Base-by-base conservation (phyloP, 2,797 vertebrate species). In the Gadopsis bispinosus region DNA sequence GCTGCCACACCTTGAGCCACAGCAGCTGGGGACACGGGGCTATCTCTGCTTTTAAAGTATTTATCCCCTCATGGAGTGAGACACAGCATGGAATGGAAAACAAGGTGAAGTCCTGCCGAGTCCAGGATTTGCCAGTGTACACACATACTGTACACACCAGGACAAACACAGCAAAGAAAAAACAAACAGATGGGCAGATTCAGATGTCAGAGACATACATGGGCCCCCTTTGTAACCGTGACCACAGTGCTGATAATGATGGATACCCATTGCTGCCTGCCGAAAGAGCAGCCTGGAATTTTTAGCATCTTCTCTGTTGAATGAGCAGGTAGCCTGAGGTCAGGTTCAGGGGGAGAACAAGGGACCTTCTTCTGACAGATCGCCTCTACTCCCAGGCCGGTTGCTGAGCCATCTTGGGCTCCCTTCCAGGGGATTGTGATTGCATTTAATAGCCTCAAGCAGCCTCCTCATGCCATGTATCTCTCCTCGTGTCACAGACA, bases 1-100 rank as follows among this genome's bases (percentile, higher is more conserved):
- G 67, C 75, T 47, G 68, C 58, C 41, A 60, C 73, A 84, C 78
- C 67, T 88, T 61, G 20, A 80, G 78, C 22, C 75, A 53, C 65
- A 61, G 75, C 75, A 75, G 75, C 54, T n/a, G 64, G 77, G 84
- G 83, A 83, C 69, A 43, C 58, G 19, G 77, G 74, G 77, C 73
- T 87, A 85, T 81, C 83, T 89, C 67, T 68, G 87, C 91, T 93
- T 84, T 87, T 94, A 80, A 92, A 94, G 94, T 93, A 94, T 94
- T 92, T 89, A 94, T 91, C 84, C 68, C 63, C 74, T 87, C 87
- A 59, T 88, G 88, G 87, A 73, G 60, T 39, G 87, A 80, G 80
- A 73, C 87, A 31, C 89, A 88, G 88, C 89, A 66, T 86, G 91
- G 82, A 84, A 87, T 29, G 33, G 73, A 84, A 90, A 89, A 88